Conservation (phyloP, 2,888 invertebrate species). For the Cantharis nigra region DNA sequence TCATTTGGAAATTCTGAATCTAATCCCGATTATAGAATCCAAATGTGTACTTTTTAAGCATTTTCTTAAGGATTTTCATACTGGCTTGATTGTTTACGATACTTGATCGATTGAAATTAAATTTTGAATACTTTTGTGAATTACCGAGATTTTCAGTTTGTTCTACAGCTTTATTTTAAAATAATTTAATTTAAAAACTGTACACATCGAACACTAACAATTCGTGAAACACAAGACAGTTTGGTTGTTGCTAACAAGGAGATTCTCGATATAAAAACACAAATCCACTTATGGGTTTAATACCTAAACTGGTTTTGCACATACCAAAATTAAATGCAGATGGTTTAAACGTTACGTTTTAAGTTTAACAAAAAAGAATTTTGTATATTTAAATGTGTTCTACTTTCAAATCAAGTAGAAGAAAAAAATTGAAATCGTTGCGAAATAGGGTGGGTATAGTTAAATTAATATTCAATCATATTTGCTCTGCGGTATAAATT, state of each 20-base stretch:
- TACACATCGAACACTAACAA: background rate
- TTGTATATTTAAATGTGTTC: conserved; percentile 4
- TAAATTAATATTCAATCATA: background rate
- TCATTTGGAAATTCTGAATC: background rate
- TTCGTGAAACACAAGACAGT: background rate
- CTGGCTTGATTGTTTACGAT: background rate
- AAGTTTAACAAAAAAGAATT: conserved; percentile 4
- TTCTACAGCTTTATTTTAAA: background rate
- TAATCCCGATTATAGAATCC: background rate
- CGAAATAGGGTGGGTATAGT: background rate
- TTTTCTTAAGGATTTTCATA: background rate
- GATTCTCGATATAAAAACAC: conserved; percentile 43
- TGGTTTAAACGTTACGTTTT: conserved; percentile 5
- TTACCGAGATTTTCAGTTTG: background rate
- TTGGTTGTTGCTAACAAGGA: conserved; percentile 12
- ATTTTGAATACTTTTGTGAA: background rate
- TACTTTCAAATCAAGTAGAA: background rate
- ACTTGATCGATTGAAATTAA: background rate
- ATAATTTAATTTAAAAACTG: background rate
- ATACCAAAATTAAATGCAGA: conserved; percentile 11
- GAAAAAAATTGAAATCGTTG: background rate
- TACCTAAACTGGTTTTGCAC: conserved; percentile 18
- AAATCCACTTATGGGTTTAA: conserved; percentile 16
- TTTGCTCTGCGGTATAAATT: background rate
- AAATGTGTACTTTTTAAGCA: background rate